Percentiles rank a stretch among this genome's conserved stretches.
phyloP scores from a whole-genome alignment of 2,888 invertebrate species.

The Sycophila texana region DNA sequence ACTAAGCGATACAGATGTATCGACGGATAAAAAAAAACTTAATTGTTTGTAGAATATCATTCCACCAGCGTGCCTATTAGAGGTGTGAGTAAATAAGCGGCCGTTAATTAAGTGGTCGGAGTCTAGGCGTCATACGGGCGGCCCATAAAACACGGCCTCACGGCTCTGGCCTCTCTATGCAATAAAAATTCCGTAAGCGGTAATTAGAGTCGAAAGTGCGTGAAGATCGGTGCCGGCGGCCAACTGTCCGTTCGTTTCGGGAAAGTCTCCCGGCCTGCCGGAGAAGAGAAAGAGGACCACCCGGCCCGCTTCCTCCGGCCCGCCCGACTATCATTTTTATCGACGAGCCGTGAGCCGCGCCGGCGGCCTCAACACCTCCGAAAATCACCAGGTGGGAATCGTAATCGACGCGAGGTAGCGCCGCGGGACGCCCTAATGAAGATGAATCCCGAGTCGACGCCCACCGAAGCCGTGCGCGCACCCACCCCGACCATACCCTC shows the following conservation, averaged over 20 bases:
- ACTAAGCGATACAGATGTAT: too few species aligned
- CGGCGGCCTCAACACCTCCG: slow-evolving; percentile 70
- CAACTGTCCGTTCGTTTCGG: slow-evolving; percentile 37
- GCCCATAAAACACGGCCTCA: background rate
- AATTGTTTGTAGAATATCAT: slow-evolving; percentile 27
- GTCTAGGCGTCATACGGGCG: too few species aligned
- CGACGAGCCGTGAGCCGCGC: slow-evolving; percentile 54
- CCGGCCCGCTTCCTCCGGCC: slow-evolving; percentile 5
- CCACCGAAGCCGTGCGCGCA: background rate
- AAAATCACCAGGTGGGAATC: slow-evolving; percentile 72
- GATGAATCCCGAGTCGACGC: slow-evolving; percentile 68
- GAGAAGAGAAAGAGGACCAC: slow-evolving; percentile 34
- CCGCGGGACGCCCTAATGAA: slow-evolving; percentile 74
- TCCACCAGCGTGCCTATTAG: slow-evolving; percentile 10
- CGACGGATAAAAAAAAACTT: background rate
- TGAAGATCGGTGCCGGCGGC: slow-evolving; percentile 45
- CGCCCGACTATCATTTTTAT: slow-evolving; percentile 46
- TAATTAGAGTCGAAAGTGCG: slow-evolving; percentile 46
- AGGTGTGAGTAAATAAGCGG: slow-evolving; percentile 36
- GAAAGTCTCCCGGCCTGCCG: background rate
- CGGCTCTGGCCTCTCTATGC: background rate
- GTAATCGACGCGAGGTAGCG: slow-evolving; percentile 62
- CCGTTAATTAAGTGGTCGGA: slow-evolving; percentile 29
- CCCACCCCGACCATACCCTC: background rate
- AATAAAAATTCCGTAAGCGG: slow-evolving; percentile 45